Conservation (phyloP, 2,797 vertebrate genomes). For the Fistularia tabacaria region DNA sequence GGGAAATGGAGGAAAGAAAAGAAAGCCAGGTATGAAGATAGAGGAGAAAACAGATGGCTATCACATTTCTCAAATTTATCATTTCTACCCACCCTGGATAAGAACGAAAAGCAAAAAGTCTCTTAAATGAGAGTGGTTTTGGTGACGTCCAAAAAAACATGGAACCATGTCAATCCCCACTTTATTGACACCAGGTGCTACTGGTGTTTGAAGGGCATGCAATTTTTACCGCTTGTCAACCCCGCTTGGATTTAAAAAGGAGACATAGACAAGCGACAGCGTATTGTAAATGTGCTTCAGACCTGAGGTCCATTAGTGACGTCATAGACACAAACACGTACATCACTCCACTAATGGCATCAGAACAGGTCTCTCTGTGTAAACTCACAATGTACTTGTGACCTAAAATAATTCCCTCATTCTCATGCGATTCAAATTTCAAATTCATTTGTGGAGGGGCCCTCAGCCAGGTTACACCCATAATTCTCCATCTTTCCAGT, state of each 20-base stretch:
- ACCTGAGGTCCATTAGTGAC: too few species aligned
- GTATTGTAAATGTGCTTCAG: neutral
- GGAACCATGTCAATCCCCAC: slow-evolving; percentile 21
- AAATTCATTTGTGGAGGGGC: too few species aligned
- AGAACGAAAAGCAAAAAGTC: slow-evolving; percentile 29
- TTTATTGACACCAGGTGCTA: slow-evolving; percentile 48
- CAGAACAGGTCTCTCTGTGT: too few species aligned
- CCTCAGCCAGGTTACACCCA: too few species aligned
- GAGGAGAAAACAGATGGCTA: neutral
- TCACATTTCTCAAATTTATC: slow-evolving; percentile 16
- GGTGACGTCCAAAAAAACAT: slow-evolving; percentile 9
- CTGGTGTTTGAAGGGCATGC: neutral
- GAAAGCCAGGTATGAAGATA: neutral
- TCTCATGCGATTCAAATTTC: too few species aligned
- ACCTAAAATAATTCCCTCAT: too few species aligned
- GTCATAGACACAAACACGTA: too few species aligned
- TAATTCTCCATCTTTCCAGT: too few species aligned
- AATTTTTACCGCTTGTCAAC: neutral
- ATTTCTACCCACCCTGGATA: slow-evolving; percentile 8
- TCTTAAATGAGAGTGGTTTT: slow-evolving; percentile 9
- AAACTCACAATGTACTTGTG: too few species aligned
- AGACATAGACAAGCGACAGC: neutral
- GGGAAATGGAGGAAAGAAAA: neutral
- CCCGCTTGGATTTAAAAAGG: slow-evolving; percentile 2
- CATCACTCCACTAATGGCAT: too few species aligned